phyloP scores from a whole-genome alignment of 2,797 vertebrate genomes.

The Leucoraja ocellata region DNA sequence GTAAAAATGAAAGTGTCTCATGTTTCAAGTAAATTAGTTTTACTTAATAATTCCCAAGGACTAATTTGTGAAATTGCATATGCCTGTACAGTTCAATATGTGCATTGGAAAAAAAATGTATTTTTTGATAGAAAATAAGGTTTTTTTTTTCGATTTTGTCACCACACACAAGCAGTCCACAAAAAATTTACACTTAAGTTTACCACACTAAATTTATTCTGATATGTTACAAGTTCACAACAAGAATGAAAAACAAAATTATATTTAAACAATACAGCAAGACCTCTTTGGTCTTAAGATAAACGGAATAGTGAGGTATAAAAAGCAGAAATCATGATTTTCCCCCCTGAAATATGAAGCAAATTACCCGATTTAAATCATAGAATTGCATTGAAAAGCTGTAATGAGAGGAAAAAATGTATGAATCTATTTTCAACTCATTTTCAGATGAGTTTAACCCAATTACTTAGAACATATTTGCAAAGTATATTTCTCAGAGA shows the following conservation, averaged over 20 bases:
- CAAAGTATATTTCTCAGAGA: background rate
- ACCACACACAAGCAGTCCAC: background rate
- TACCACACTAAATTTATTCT: background rate
- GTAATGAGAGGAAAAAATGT: background rate
- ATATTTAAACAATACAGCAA: background rate
- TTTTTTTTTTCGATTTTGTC: background rate
- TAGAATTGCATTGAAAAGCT: background rate
- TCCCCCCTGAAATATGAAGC: background rate
- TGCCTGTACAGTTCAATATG: background rate
- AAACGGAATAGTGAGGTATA: background rate
- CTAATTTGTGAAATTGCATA: background rate
- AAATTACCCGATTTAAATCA: background rate
- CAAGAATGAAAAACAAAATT: background rate
- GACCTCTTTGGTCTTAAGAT: background rate
- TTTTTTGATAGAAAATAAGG: background rate
- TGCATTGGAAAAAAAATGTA: background rate
- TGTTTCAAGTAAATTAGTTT: background rate
- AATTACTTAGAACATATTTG: background rate
- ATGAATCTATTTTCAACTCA: background rate
- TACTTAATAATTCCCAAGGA: background rate
- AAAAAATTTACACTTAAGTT: background rate
- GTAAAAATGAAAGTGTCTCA: background rate
- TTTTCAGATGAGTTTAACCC: background rate
- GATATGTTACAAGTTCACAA: background rate
- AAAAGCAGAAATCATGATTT: background rate